Percentiles rank a stretch among this genome's conserved stretches.
phyloP scores from a whole-genome alignment of 1,140 invertebrate genomes.

The Diorhabda elongata region DNA sequence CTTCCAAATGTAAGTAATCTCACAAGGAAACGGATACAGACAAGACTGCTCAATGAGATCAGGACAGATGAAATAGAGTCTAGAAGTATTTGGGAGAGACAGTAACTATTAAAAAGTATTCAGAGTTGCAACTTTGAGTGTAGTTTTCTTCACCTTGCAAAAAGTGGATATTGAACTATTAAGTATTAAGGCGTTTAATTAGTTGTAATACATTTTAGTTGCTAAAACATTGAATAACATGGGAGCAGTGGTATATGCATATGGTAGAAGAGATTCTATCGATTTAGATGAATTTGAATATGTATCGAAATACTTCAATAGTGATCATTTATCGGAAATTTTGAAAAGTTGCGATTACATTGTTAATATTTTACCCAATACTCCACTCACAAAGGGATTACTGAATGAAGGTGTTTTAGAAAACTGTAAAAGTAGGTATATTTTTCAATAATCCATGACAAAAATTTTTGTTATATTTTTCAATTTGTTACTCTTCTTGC shows the following conservation, averaged over 20 bases:
- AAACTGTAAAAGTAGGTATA: constrained; percentile 40
- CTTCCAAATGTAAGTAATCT: neutral
- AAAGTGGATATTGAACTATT: neutral
- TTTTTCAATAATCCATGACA: too few species aligned
- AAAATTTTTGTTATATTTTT: too few species aligned
- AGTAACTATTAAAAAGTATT: neutral
- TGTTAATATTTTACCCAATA: constrained; percentile 55
- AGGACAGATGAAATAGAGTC: neutral
- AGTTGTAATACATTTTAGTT: constrained; percentile 39
- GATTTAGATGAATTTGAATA: constrained; percentile 35
- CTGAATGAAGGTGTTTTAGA: constrained; percentile 51
- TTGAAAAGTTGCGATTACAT: constrained; percentile 56
- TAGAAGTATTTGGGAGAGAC: neutral
- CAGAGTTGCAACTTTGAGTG: neutral
- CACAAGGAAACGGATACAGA: neutral
- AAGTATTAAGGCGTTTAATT: neutral
- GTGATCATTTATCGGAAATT: constrained; percentile 46
- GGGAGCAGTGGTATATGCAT: constrained; percentile 42
- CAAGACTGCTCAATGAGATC: neutral
- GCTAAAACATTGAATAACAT: constrained; percentile 47
- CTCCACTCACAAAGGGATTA: constrained; percentile 51
- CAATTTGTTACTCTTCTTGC: too few species aligned
- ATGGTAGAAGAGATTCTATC: constrained; percentile 43
- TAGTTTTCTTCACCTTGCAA: neutral
- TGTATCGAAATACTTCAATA: constrained; percentile 42